phyloP scores from a whole-genome alignment of 2,888 invertebrate genomes.

The Entomobrya proxima region DNA sequence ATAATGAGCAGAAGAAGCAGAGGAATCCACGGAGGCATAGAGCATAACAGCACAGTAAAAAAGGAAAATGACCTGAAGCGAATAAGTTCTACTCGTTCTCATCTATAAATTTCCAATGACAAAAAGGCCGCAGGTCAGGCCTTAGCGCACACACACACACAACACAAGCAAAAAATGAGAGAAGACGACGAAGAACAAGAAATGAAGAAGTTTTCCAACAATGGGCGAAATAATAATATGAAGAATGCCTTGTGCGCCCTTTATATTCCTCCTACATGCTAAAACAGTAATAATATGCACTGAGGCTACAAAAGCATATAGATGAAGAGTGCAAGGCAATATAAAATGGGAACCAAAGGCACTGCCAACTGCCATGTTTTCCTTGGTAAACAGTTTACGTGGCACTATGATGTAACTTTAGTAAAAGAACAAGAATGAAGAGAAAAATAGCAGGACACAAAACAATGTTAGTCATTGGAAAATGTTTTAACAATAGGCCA shows the following conservation, averaged over 20 bases:
- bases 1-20: slow-evolving; percentile 49
- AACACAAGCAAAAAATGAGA: slow-evolving; percentile 66
- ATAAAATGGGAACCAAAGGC: neutral
- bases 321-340: neutral
- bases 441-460: too few species aligned
- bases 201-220: slow-evolving; percentile 72
- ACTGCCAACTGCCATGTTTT: too few species aligned
- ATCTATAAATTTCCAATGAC: slow-evolving; percentile 76
- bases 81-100: slow-evolving; percentile 69
- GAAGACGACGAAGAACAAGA: slow-evolving; percentile 46
- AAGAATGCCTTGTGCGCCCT: neutral
- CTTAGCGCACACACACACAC: slow-evolving; percentile 63
- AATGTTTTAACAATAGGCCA: too few species aligned
- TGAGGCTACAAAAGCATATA: slow-evolving; percentile 3
- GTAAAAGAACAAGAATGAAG: too few species aligned
- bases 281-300: slow-evolving; percentile 17
- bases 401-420: too few species aligned
- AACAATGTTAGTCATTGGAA: too few species aligned
- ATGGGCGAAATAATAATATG: slow-evolving; percentile 38
- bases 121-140: slow-evolving; percentile 74
- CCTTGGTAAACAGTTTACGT: too few species aligned
- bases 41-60: slow-evolving; percentile 2
- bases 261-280: slow-evolving; percentile 43
- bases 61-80: slow-evolving; percentile 71
- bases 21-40: neutral